A percentile compares a stretch with the other conserved stretches of the same genome.
Evolutionary conservation across 2,888 invertebrate genomes (phyloP).

Genomic region (Rhorus exstirpatorius): DNA sequence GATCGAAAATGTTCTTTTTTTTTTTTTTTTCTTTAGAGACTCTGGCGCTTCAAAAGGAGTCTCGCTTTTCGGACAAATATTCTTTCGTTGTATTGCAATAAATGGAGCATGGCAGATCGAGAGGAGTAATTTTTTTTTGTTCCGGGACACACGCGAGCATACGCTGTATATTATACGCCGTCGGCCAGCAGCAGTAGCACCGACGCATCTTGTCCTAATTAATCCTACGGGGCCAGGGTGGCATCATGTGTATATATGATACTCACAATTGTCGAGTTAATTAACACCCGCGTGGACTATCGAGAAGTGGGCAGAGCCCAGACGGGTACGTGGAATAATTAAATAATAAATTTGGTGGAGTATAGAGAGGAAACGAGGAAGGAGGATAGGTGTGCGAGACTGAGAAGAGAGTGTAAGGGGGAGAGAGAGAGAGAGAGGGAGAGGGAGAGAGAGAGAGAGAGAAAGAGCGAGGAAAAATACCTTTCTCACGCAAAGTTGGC

Average conservation of each 20-base stretch:
- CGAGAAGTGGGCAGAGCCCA: constrained; percentile 65
- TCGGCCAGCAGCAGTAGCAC: not conserved
- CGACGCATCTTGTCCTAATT: constrained; percentile 66
- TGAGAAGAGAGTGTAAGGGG: constrained; percentile 26
- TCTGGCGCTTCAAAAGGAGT: too few relatives aligned
- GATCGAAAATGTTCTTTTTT: not conserved
- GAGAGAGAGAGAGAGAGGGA: constrained; percentile 33
- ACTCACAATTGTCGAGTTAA: constrained; percentile 65
- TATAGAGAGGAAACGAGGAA: not conserved
- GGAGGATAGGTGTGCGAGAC: constrained; percentile 58
- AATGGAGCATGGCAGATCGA: too few relatives aligned
- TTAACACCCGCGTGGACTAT: constrained; percentile 65
- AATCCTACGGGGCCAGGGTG: constrained; percentile 41
- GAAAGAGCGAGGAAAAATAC: constrained; percentile 12
- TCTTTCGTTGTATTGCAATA: too few relatives aligned
- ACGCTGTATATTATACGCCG: constrained; percentile 12
- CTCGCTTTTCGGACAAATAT: too few relatives aligned
- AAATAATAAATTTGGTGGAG: constrained; percentile 67
- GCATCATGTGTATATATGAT: constrained; percentile 23
- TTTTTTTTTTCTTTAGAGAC: not conserved
- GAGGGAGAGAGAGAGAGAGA: constrained; percentile 18
- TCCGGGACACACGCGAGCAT: constrained; percentile 32
- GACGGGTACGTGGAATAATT: constrained; percentile 67
- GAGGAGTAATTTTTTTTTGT: constrained; percentile 32
- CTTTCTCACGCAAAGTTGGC: constrained; percentile 60